Evolutionary conservation across 2,888 invertebrate genomes (phyloP).

Genomic region (Chironomus riparius): DNA sequence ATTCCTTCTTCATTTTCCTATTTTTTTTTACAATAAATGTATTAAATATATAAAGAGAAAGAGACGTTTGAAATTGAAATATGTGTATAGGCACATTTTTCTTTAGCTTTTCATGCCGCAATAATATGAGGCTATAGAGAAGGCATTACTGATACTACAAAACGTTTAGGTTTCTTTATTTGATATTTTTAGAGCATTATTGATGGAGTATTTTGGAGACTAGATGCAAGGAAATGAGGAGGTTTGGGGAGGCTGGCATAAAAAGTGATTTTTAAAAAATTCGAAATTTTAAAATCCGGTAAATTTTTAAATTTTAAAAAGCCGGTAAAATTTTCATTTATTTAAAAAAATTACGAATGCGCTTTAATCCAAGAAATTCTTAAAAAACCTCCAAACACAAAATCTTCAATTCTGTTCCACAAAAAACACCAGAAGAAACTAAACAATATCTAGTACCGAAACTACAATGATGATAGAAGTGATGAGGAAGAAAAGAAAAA

Average conservation of each 20-base stretch:
- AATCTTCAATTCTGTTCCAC: too few relatives aligned
- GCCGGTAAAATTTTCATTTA: too few relatives aligned
- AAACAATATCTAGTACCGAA: not conserved
- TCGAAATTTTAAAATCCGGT: too few relatives aligned
- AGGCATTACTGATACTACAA: not conserved
- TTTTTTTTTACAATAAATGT: conserved; percentile 18
- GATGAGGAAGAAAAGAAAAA: not conserved
- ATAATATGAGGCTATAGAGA: not conserved
- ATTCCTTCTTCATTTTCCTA: not conserved
- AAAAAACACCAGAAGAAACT: not conserved
- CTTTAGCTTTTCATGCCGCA: not conserved
- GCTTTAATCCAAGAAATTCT: too few relatives aligned
- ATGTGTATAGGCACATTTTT: not conserved
- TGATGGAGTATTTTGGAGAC: not conserved
- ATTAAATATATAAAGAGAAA: too few relatives aligned
- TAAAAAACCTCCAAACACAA: too few relatives aligned
- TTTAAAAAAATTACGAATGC: too few relatives aligned
- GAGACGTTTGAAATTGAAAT: conserved; percentile 18
- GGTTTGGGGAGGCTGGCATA: too few relatives aligned
- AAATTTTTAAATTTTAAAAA: too few relatives aligned
- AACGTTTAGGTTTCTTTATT: conserved; percentile 10
- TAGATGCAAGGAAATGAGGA: not conserved
- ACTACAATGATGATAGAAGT: conserved; percentile 13
- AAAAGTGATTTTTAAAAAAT: too few relatives aligned
- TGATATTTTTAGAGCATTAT: not conserved